A percentile compares a stretch with the other conserved stretches of the same genome.
phyloP scores from a whole-genome alignment of 2,797 vertebrate genomes.

The Sebastiscus tertius region DNA sequence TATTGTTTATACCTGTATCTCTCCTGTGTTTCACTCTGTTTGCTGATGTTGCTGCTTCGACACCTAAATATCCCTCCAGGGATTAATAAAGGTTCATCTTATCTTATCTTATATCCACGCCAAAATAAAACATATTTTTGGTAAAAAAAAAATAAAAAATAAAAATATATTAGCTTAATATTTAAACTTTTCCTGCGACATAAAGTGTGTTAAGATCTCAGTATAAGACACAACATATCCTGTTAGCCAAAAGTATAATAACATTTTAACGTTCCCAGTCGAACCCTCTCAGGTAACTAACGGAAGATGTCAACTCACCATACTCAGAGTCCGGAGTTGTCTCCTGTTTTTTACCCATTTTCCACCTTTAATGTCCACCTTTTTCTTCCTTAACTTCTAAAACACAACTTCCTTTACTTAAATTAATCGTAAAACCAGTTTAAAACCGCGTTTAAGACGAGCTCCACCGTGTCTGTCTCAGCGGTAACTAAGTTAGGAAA shows the following conservation, averaged over 20 bases:
- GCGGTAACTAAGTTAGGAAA: conserved; percentile 38
- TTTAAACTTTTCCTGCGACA: not conserved
- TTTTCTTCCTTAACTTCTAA: not conserved
- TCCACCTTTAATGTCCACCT: not conserved
- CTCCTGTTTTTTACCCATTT: conserved; percentile 76
- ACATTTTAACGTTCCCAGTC: not conserved
- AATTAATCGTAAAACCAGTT: not conserved
- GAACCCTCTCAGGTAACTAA: conserved; percentile 5
- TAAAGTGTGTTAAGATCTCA: too few species aligned
- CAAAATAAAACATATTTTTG: not conserved
- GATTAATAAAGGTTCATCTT: too few species aligned
- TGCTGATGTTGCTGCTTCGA: too few species aligned
- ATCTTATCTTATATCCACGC: too few species aligned
- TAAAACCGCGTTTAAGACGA: not conserved
- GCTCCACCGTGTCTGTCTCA: not conserved
- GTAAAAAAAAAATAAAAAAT: not conserved
- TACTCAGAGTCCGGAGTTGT: conserved; percentile 53
- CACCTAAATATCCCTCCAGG: too few species aligned
- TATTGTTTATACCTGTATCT: too few species aligned
- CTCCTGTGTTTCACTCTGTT: too few species aligned
- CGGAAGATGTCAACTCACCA: conserved; percentile 67
- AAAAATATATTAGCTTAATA: not conserved
- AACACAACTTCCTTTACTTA: not conserved
- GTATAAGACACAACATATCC: not conserved
- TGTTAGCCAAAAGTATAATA: too few species aligned